phyloP scores from a whole-genome alignment of 2,888 invertebrate species.

The Agrilus mali region DNA sequence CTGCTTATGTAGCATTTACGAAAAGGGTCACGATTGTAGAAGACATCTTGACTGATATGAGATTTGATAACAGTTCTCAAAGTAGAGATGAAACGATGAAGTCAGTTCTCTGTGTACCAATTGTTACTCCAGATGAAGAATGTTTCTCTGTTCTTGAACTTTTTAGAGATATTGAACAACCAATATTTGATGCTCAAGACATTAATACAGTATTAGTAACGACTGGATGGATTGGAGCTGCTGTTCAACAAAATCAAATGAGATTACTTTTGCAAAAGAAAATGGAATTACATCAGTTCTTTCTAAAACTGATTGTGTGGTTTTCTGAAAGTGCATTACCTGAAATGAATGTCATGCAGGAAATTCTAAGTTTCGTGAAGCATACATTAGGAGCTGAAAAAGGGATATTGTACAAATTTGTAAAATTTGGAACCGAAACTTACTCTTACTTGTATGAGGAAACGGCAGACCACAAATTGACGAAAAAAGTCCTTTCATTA shows the following conservation, averaged over 20 bases:
- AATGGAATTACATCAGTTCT: constrained; percentile 31
- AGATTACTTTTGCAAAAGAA: constrained; percentile 29
- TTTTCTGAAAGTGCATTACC: constrained; percentile 44
- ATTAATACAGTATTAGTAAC: constrained; percentile 29
- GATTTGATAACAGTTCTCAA: constrained; percentile 40
- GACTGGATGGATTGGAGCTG: constrained; percentile 34
- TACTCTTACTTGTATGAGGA: constrained; percentile 49
- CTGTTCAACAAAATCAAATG: constrained; percentile 32
- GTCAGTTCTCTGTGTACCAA: constrained; percentile 45
- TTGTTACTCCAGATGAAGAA: constrained; percentile 44
- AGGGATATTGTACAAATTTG: constrained; percentile 44
- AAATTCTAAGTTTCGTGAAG: constrained; percentile 49
- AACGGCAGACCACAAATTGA: constrained; percentile 37
- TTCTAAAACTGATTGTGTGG: constrained; percentile 29
- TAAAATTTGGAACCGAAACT: constrained; percentile 35
- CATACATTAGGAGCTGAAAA: constrained; percentile 43
- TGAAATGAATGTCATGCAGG: constrained; percentile 45
- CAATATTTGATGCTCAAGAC: constrained; percentile 25
- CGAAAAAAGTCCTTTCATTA: constrained; percentile 40
- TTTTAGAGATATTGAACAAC: constrained; percentile 33
- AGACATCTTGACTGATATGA: constrained; percentile 41
- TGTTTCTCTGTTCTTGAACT: constrained; percentile 48
- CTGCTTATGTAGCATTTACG: constrained; percentile 43
- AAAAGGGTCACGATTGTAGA: constrained; percentile 42
- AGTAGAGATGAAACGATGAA: constrained; percentile 40